Conservation (phyloP, 1,140 invertebrate genomes). For the Theocolax elegans region DNA sequence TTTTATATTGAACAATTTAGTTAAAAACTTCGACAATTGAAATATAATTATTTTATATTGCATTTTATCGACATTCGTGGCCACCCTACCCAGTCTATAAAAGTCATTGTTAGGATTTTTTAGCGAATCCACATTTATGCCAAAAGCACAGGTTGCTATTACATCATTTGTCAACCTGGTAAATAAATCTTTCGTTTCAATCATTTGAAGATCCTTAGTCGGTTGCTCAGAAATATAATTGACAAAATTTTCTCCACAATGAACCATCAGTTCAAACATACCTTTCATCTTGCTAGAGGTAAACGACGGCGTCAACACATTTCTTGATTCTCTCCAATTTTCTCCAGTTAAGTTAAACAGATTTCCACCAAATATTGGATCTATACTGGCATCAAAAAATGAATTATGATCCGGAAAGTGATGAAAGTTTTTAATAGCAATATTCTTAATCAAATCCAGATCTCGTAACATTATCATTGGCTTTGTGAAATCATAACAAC, state of each 20-base stretch:
- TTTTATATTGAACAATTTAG: constrained; percentile 28
- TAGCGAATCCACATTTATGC: constrained; percentile 64
- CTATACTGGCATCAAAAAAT: constrained; percentile 61
- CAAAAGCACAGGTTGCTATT: constrained; percentile 63
- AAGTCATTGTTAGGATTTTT: constrained; percentile 64
- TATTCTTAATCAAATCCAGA: constrained; percentile 68
- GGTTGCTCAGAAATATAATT: constrained; percentile 25
- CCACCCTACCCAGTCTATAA: constrained; percentile 57
- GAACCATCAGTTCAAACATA: constrained; percentile 56
- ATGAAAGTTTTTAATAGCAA: constrained; percentile 75
- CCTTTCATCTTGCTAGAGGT: constrained; percentile 61
- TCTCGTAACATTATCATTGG: constrained; percentile 71
- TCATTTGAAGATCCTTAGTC: neutral
- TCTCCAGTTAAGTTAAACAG: constrained; percentile 65
- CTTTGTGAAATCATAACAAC: constrained; percentile 61
- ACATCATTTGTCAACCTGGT: constrained; percentile 50
- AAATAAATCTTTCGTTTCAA: constrained; percentile 49
- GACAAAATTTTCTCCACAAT: constrained; percentile 47
- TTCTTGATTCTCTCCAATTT: constrained; percentile 62
- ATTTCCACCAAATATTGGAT: constrained; percentile 69
- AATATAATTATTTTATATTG: constrained; percentile 40
- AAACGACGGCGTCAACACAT: constrained; percentile 60
- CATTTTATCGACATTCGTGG: constrained; percentile 50
- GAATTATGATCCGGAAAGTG: constrained; percentile 70
- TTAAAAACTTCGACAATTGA: constrained; percentile 33